Base-by-base conservation (phyloP, 2,797 vertebrate species). In the Loriculus beryllinus region DNA sequence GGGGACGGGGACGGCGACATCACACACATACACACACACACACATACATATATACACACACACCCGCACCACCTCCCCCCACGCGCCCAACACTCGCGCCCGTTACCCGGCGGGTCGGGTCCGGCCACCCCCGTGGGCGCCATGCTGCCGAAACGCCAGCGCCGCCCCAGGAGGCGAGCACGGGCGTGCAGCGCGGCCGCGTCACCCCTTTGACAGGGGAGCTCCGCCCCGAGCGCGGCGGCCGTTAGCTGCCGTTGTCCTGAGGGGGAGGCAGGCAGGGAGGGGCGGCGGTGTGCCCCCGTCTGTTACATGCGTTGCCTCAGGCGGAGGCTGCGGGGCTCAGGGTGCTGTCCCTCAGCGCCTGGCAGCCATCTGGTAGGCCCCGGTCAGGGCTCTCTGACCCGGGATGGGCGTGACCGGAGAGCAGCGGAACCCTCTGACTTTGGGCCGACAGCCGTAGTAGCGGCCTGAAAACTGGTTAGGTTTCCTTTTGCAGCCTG, bases 121-220 rank as follows among this genome's bases (percentile, higher is more conserved):
- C 56, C 33, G 5, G 4, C 33, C 33, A 33, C 5, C 42, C 43
- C 67, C 49, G 37, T 16, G 37, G 26, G 75, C 51, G 76, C 85
- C 85, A 87, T 87, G 84, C 85, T 80, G 67, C 67, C 75, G 45
- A 39, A 45, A 59, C 85, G 77, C 81, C 85, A 59, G 60, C 69
- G 69, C 60, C 59, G 57, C 57, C 25, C 35, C 57, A 31, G 31
- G 52, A 54, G 20, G 52, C 31, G 8, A n/a, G 52, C 52, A 14
- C 19, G 52, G 20, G 19, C 52, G 12, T 31, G 52, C 31, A 21
- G 52, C 57, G 35, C 25, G 5, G 59, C 18, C 17, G 37, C 59
- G 59, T 62, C 59, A 62, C 37, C 37, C 52, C n/a, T 31, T 56
- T 76, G 78, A 88, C 78, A 43, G 63, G 22, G 56, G 3, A 43